phyloP scores from a whole-genome alignment of 2,888 invertebrate species.

The Coecobrya sp. region DNA sequence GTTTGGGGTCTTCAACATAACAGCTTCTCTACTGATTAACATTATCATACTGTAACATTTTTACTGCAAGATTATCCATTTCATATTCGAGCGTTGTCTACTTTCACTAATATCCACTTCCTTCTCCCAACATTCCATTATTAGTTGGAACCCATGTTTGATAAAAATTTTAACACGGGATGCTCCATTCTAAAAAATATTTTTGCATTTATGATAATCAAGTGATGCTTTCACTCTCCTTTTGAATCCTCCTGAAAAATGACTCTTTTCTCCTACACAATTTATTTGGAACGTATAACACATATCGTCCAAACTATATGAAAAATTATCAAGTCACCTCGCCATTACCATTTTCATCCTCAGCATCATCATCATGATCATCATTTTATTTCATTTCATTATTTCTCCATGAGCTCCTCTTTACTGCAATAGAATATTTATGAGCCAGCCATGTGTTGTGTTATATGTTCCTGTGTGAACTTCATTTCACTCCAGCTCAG shows the following conservation, averaged over 20 bases:
- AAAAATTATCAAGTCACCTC: conserved; percentile 10
- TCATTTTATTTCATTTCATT: conserved; percentile 58
- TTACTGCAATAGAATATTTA: conserved; percentile 64
- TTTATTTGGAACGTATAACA: too few species aligned
- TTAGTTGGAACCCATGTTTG: too few species aligned
- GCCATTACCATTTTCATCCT: neutral
- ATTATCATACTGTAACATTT: neutral
- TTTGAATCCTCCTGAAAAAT: neutral
- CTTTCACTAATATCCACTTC: too few species aligned
- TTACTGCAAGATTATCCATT: neutral
- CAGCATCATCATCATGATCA: conserved; percentile 6
- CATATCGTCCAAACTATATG: neutral
- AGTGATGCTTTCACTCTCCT: neutral
- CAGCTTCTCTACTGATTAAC: neutral
- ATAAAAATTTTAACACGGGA: neutral
- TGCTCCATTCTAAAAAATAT: conserved; percentile 6
- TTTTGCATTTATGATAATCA: conserved; percentile 38
- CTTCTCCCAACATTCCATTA: too few species aligned
- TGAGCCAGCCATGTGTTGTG: conserved; percentile 67
- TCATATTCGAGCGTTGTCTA: too few species aligned
- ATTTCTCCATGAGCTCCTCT: conserved; percentile 49
- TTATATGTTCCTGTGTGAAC: conserved; percentile 34
- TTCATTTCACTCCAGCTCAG: conserved; percentile 50
- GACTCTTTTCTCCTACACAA: too few species aligned
- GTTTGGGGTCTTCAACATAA: neutral